A percentile compares a stretch with the other conserved stretches of the same genome.
Conservation (phyloP, 2,797 vertebrate genomes). For the Tamandua tetradactyla region DNA sequence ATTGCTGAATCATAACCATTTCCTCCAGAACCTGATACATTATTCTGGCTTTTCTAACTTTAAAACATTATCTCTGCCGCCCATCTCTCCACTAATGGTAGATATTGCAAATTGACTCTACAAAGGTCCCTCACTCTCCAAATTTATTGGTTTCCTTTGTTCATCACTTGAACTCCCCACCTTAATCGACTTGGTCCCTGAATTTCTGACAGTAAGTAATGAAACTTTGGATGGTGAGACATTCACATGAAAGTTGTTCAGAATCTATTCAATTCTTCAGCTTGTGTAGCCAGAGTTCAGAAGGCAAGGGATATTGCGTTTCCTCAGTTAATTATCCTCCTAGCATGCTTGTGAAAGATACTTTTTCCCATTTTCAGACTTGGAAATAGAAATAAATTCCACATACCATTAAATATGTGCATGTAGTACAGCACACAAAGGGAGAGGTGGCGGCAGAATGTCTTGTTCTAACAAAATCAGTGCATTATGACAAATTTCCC, state of each 20-base stretch:
- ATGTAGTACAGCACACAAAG: accelerated
- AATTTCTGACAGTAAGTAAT: background rate
- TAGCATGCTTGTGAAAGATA: background rate
- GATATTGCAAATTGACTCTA: background rate
- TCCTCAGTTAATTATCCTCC: background rate
- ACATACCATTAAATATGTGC: accelerated
- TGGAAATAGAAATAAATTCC: background rate
- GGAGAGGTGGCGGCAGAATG: background rate
- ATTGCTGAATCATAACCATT: background rate
- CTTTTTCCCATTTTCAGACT: background rate
- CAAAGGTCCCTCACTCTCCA: background rate
- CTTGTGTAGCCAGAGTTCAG: background rate
- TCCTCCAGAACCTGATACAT: background rate
- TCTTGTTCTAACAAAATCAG: background rate
- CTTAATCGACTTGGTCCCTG: background rate
- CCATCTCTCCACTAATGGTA: background rate
- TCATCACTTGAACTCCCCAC: background rate
- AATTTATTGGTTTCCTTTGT: background rate
- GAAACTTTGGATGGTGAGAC: background rate
- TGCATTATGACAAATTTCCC: no score
- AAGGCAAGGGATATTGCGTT: background rate
- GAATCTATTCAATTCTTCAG: background rate
- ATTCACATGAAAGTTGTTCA: background rate
- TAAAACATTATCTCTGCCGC: background rate
- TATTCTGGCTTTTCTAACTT: background rate